phyloP scores from a whole-genome alignment of 2,888 invertebrate species.

The Galerucella nymphaeae region DNA sequence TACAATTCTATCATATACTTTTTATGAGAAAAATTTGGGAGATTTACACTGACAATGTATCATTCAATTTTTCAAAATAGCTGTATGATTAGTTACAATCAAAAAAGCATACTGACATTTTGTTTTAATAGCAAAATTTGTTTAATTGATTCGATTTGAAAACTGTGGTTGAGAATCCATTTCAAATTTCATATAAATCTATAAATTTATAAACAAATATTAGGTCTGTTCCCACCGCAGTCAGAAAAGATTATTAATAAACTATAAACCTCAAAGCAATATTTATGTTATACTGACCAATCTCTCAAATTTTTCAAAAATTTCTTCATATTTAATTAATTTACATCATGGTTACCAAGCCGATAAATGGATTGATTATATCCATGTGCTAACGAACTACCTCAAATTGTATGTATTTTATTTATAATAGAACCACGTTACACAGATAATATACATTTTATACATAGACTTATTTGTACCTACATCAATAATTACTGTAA shows the following conservation, averaged over 20 bases:
- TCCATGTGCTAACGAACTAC: constrained; percentile 57
- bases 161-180: no score
- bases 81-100: background rate
- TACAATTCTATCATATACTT: background rate
- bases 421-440: constrained; percentile 26
- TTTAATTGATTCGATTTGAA: no score
- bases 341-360: constrained; percentile 6
- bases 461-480: constrained; percentile 8
- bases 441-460: constrained; percentile 9
- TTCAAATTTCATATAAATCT: no score
- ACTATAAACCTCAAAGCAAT: background rate
- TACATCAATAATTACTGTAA: constrained; percentile 33
- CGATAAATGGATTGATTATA: background rate
- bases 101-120: background rate
- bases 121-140: background rate
- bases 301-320: constrained; percentile 4
- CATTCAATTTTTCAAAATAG: background rate
- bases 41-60: background rate
- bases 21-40: background rate
- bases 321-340: background rate
- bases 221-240: no score
- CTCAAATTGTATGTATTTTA: constrained; percentile 49
- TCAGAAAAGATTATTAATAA: no score
- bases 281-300: background rate
- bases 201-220: background rate